These are phyloP conservation scores for Athalia circularis DNA, from an alignment of 2,888 invertebrate genomes.

Conservation along the genomic window DNA sequence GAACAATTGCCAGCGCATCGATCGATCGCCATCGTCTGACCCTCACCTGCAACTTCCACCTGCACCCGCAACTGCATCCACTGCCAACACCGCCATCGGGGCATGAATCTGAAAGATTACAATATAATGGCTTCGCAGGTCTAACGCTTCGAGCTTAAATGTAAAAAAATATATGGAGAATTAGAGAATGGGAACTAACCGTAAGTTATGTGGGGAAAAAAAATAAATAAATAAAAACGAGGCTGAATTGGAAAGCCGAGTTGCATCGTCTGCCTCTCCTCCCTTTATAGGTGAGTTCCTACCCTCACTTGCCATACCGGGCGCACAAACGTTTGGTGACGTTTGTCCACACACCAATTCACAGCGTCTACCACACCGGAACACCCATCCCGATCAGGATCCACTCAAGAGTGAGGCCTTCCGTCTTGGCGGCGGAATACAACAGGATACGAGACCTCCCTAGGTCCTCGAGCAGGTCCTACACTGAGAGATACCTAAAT, in stretches of 20 bases:
- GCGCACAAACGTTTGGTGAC: conserved; percentile 74
- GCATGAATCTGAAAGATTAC: no score
- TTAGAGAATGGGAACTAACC: neutral
- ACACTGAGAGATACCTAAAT: conserved; percentile 86
- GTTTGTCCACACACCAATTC: conserved; percentile 69
- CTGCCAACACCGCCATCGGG: no score
- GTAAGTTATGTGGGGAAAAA: neutral
- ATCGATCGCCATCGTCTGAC: no score
- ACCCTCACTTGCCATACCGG: conserved; percentile 72
- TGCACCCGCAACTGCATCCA: no score
- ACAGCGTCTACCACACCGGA: conserved; percentile 67
- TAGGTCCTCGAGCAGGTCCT: conserved; percentile 66
- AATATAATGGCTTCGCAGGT: no score
- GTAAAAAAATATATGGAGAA: no score
- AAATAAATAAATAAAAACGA: neutral
- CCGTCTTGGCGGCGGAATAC: conserved; percentile 70
- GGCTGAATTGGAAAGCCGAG: neutral
- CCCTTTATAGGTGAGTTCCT: conserved; percentile 64
- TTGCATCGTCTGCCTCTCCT: neutral
- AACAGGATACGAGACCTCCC: conserved; percentile 71
- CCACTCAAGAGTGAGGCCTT: conserved; percentile 69
- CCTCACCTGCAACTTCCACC: no score
- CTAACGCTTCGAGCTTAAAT: no score
- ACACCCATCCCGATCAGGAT: conserved; percentile 69
- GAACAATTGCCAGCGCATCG: no score